phyloP scores from a whole-genome alignment of 2,888 invertebrate genomes.

The Cheilosia grossa region DNA sequence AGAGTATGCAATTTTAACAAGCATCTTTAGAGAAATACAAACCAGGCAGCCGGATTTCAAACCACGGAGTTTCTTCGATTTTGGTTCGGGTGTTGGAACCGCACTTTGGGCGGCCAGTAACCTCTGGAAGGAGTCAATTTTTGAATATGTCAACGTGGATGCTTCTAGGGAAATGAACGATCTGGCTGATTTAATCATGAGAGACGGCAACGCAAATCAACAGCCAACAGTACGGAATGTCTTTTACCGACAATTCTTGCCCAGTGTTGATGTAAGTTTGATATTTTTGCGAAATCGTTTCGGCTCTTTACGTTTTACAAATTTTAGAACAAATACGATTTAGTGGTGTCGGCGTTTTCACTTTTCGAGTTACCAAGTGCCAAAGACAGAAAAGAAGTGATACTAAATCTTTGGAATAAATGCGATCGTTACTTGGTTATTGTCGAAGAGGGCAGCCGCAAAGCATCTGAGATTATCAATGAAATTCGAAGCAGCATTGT shows the following conservation, averaged over 20 bases:
- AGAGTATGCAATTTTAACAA: slow-evolving; percentile 89
- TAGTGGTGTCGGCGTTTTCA: slow-evolving; percentile 92
- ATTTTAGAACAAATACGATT: slow-evolving; percentile 87
- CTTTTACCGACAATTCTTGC: slow-evolving; percentile 92
- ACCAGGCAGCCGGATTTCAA: slow-evolving; percentile 86
- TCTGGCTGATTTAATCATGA: slow-evolving; percentile 88
- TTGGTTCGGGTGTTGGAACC: slow-evolving; percentile 95
- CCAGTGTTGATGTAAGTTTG: slow-evolving; percentile 83
- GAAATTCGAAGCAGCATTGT: slow-evolving; percentile 94
- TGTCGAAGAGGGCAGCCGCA: slow-evolving; percentile 92
- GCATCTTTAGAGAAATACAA: slow-evolving; percentile 90
- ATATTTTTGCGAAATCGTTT: background rate
- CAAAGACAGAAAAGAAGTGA: slow-evolving; percentile 87
- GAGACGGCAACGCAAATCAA: slow-evolving; percentile 87
- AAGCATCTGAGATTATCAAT: slow-evolving; percentile 91
- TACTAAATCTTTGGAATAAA: slow-evolving; percentile 93
- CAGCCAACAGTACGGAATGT: slow-evolving; percentile 86
- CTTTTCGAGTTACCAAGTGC: slow-evolving; percentile 90
- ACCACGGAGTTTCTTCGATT: slow-evolving; percentile 93
- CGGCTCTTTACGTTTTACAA: too few species aligned
- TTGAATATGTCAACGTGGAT: slow-evolving; percentile 94
- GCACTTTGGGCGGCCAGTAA: slow-evolving; percentile 92
- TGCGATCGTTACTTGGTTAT: slow-evolving; percentile 92
- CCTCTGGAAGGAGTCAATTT: slow-evolving; percentile 88
- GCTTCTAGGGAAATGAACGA: slow-evolving; percentile 92